Base-by-base conservation (phyloP, 2,113 vertebrate species). In the Nipponia nippon region DNA sequence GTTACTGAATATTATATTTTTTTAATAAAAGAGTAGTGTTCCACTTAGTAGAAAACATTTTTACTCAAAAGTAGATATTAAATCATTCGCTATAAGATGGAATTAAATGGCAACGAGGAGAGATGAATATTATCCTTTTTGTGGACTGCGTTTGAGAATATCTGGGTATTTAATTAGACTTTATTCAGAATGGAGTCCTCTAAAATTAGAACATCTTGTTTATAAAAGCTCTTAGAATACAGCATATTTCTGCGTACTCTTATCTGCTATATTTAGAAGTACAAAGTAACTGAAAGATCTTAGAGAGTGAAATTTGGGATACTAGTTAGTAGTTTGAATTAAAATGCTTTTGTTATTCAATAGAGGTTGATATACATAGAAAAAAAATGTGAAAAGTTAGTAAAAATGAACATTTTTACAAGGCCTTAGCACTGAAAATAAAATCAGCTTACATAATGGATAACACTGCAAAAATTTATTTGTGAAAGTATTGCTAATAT, bases 161-260 rank as follows among this genome's bases (percentile, higher is more conserved):
- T 95, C 78, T 92, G 44, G 94, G 79, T 90, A 73, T 93, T 96
- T 97, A 95, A 97, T 90, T 87, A 89, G 71, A 75, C 72, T 89
- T 97, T 93, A 80, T 94, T 90, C 63, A 94, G 81, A 95, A 70
- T 83, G 53, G 40, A 88, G 62, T 87, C 88, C 72, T 95, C 96
- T 96, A 93, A 95, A 97, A 97, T 97, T 92, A 96, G 92, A 94
- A 96, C 70, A 79, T 72, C 61, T 79, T 95, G 86, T 97, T 97
- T 95, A 87, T 96, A 95, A 97, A 96, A 80, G 50, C 76, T 97
- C 62, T 93, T 87, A 96, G 61, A 96, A 95, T 86, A 36, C 79
- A 77, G 86, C 87, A 72, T 90, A 83, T 65, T 94, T 93, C 59
- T 83, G 66, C n/a, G 44, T 95, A 73, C 71, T 77, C 61, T 87